phyloP scores from a whole-genome alignment of 2,888 invertebrate species.

The Meteorus cinctellus region DNA sequence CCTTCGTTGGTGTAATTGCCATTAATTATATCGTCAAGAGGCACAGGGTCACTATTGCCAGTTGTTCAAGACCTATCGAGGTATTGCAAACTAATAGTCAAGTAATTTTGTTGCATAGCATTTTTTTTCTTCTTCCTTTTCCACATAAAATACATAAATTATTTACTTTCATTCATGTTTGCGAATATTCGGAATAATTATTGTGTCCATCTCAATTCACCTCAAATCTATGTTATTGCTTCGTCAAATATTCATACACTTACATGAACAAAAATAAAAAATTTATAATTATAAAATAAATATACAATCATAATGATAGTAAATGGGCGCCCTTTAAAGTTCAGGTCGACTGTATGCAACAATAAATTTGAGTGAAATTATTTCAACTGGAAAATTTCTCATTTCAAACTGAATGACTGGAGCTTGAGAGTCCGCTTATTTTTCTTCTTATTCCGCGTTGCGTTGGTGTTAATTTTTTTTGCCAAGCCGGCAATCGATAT shows the following conservation, averaged over 20 bases:
- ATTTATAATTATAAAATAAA: background rate
- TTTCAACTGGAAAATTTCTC: background rate
- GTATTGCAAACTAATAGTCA: constrained; percentile 18
- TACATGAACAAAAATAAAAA: background rate
- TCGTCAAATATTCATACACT: background rate
- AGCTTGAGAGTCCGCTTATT: background rate
- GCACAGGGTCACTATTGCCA: constrained; percentile 41
- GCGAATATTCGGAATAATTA: background rate
- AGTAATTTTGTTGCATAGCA: background rate
- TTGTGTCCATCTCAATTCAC: background rate
- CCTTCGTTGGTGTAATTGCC: constrained; percentile 44
- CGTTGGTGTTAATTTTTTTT: background rate
- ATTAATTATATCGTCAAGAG: constrained; percentile 46
- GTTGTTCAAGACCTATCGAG: constrained; percentile 15
- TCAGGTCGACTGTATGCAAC: background rate
- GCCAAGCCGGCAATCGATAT: background rate
- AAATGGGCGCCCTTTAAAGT: too few relatives aligned
- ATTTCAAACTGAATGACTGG: background rate
- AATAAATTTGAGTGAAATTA: background rate
- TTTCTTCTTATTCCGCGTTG: background rate
- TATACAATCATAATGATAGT: too few relatives aligned
- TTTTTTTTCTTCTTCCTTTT: background rate
- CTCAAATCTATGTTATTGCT: background rate
- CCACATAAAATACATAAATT: background rate
- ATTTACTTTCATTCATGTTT: background rate